Evolutionary conservation across 2,888 invertebrate species (phyloP).

Genomic region (Tetropium fuscum): DNA sequence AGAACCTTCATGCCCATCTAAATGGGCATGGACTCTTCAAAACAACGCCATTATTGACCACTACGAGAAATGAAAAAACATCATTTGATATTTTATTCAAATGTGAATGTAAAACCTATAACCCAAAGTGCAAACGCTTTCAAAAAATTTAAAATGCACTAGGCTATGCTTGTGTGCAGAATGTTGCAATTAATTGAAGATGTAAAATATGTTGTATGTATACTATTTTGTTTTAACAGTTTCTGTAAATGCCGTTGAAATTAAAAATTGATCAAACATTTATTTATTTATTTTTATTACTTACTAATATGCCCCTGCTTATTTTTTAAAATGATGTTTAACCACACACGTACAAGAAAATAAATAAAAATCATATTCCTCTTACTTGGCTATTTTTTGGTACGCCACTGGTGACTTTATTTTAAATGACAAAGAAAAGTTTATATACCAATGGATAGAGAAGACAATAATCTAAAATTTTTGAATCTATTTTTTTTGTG

Average conservation of each 20-base stretch:
- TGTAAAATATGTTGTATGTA: too few species aligned
- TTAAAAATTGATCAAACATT: too few species aligned
- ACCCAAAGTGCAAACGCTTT: not conserved
- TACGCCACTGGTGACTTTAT: not conserved
- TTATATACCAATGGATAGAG: not conserved
- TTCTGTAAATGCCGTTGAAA: too few species aligned
- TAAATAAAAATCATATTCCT: too few species aligned
- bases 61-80: not conserved
- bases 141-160: not conserved
- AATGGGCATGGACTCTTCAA: not conserved
- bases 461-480: too few species aligned
- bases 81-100: not conserved
- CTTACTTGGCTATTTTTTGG: not conserved
- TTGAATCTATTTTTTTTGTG: too few species aligned
- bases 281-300: too few species aligned
- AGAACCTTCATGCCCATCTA: not conserved
- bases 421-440: not conserved
- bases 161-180: not conserved
- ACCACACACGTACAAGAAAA: too few species aligned
- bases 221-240: too few species aligned
- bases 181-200: too few species aligned
- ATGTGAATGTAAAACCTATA: not conserved
- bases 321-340: too few species aligned
- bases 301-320: too few species aligned
- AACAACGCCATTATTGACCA: not conserved